Base-by-base conservation (phyloP, 2,888 invertebrate species). In the Leptinotarsa peninsularis region DNA sequence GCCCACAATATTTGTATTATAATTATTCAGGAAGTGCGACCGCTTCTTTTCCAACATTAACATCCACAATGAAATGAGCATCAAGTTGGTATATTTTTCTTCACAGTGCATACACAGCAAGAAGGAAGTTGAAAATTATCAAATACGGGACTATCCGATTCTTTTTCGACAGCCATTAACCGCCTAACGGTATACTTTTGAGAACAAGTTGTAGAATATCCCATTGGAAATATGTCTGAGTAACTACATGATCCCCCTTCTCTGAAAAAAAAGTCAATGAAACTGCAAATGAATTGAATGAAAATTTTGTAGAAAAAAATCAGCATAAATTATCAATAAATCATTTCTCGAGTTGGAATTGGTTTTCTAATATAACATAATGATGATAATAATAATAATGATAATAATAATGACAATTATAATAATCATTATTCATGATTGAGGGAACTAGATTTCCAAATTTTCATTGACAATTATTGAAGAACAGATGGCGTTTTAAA, bases 141-240 rank as follows among this genome's bases (percentile, higher is more conserved):
- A 49, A 86, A 82, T 7, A 81, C 78, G 21, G 85, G 79, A 49
- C 81, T 79, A 60, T 84, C 80, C 13, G 85, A 27, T 13, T 81
- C 78, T 13, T 82, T 80, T 15, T 78, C 78, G n/a, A 84, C 72
- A 4, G 83, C 81, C 81, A 84, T 81, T 74, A 86, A 78, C 50
- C 83, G 78, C 66, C 82, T 78, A 14, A 81, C 79, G 17, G 81
- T 81, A 83, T 87, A 92, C 83, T 91, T 92, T 85, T 93, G 93
- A 66, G 89, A 89, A 84, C 93, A 93, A 15, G 84, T 83, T 0
- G 90, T 88, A n/a, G 83, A 86, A 84, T 91, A 91, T 1, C 90
- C 90, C 3, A 82, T 83, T 17, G 90, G 89, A 73, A 91, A 89
- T 71, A 83, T 85, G 0, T 89, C 77, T 7, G 75, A 58, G 70